These are phyloP conservation scores for Tethea ocularis DNA, from an alignment of 2,888 invertebrate species.

Conservation along the genomic window DNA sequence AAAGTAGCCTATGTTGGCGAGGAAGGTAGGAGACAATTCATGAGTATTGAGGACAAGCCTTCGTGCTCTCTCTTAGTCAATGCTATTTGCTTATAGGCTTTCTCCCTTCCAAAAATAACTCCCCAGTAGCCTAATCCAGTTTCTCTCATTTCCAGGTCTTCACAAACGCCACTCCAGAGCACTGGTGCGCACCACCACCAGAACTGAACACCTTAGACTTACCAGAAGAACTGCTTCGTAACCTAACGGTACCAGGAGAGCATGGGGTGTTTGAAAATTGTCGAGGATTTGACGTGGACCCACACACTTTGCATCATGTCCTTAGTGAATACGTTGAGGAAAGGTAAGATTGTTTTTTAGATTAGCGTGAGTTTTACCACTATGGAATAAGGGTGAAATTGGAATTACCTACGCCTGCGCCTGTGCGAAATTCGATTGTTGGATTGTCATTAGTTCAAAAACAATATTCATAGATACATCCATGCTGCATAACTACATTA, in stretches of 20 bases:
- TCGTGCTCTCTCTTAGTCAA: too few species aligned
- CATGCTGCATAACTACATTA: too few species aligned
- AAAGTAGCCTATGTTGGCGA: too few species aligned
- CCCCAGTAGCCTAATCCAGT: not conserved
- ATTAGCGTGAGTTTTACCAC: not conserved
- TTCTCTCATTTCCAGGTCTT: slow-evolving; percentile 79
- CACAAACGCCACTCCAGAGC: slow-evolving; percentile 87
- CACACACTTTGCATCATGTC: slow-evolving; percentile 49
- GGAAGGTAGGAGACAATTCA: too few species aligned
- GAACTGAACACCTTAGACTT: slow-evolving; percentile 76
- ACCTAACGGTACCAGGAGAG: slow-evolving; percentile 78
- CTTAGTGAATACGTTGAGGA: slow-evolving; percentile 57
- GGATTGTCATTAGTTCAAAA: too few species aligned
- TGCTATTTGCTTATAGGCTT: too few species aligned
- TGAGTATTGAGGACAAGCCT: too few species aligned
- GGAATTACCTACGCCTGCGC: too few species aligned
- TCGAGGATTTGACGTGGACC: slow-evolving; percentile 78
- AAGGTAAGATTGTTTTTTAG: slow-evolving; percentile 42
- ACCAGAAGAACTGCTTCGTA: slow-evolving; percentile 74
- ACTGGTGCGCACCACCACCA: slow-evolving; percentile 85
- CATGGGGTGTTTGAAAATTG: slow-evolving; percentile 80
- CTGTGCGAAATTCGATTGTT: too few species aligned
- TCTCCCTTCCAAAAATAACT: too few species aligned
- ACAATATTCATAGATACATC: too few species aligned
- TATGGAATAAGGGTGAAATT: too few species aligned